phyloP scores from a whole-genome alignment of 2,888 invertebrate species.

The Cerastoderma edule region DNA sequence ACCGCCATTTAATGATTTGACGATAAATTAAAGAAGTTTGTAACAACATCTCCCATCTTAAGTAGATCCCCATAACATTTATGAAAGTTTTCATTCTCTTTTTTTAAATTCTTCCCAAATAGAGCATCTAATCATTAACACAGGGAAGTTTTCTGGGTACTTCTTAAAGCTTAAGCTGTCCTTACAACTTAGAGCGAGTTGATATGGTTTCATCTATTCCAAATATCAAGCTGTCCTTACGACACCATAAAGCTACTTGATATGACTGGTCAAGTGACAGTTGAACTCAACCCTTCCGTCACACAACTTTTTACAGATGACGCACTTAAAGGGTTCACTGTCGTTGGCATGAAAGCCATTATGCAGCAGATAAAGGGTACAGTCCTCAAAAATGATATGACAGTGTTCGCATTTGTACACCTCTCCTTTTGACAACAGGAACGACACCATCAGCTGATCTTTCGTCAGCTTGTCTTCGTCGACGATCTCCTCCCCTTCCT shows the following conservation, averaged over 20 bases:
- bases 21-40: too few relatives aligned
- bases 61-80: too few relatives aligned
- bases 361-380: constrained; percentile 78
- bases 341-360: constrained; percentile 80
- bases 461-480: constrained; percentile 69
- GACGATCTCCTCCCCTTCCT: constrained; percentile 51
- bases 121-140: too few relatives aligned
- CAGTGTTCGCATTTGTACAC: constrained; percentile 80
- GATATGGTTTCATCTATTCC: too few relatives aligned
- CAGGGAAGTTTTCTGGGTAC: too few relatives aligned
- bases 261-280: constrained; percentile 79
- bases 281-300: constrained; percentile 79
- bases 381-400: constrained; percentile 79
- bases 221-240: too few relatives aligned
- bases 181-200: too few relatives aligned
- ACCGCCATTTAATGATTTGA: too few relatives aligned
- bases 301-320: constrained; percentile 75
- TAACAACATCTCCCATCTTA: too few relatives aligned
- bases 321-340: constrained; percentile 78
- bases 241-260: constrained; percentile 75
- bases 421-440: constrained; percentile 74
- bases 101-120: too few relatives aligned
- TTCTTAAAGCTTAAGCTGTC: too few relatives aligned
- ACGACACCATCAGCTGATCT: constrained; percentile 73
- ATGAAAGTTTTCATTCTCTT: too few relatives aligned